Base-by-base conservation (phyloP, 35 echinoderm and acorn worm genomes). In the Hemicentrotus pulcherrimus region DNA sequence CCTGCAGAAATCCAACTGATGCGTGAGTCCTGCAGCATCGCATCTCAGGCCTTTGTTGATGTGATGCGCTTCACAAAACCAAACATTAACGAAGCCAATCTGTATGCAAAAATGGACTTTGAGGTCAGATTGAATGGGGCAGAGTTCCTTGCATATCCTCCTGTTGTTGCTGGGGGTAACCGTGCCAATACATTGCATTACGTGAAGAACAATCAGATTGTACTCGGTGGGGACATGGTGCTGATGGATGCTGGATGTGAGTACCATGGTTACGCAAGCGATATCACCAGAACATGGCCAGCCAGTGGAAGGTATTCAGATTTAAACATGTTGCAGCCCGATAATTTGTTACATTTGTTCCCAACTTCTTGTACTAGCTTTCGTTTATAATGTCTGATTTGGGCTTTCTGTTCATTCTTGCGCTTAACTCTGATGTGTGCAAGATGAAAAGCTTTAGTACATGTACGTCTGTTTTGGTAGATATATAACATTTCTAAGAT, bases 191-290 rank as follows among this genome's bases (percentile, higher is more conserved):
- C 96, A 30, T 95, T 99, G 7, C 98, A 99, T 86, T 99, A 99
- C 95, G 96, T 99, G 32, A 98, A 94, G 61, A 99, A 99, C 59
- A 99, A 99, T 86, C 98, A 99, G 91, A 87, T 60, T 48, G 94
- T 99, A 18, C 28, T 96, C 18, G 96, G 95, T 88, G 96, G 94
- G 30, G 98, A 99, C 16, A 85, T 99, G 91, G 96, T 99, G 9
- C 87, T 99, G 14, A 99, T 99, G 98, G 98, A 99, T 95, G 98
- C 98, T 13, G 98, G 98, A 3, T 99, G 98, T 78, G 98, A 99
- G 92, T 99, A 96, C 85, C 98, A 99, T 94, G 98, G 98, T 16
- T 99, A 99, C 47, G 98, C 98, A 31, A 99, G 98, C 93, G 98
- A 99, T 88, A 96, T 99, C 94, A 99, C 98, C 31, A 94, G 98